Evolutionary conservation across 2,888 invertebrate genomes (phyloP), one percentile per base, ranked within the genome.

Genomic region (Monoplex corrugatus): DNA sequence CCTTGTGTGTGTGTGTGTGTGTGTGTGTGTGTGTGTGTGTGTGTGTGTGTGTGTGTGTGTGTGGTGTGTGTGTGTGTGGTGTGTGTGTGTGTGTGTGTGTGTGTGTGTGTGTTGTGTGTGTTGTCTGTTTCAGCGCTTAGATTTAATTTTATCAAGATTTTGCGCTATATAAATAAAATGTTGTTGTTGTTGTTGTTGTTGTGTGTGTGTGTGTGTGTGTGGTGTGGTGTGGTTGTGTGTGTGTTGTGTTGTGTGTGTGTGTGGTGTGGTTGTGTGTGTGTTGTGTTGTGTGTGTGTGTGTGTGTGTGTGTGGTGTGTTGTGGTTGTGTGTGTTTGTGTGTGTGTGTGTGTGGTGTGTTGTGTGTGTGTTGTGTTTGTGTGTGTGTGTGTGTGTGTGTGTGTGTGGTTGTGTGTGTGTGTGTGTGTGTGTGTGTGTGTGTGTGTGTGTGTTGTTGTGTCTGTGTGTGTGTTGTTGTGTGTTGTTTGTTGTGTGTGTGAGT

Each of bases 51-150:
- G 19, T 68, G 23, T 19, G 23, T 28, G 8, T 68, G 19, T 28
- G 72, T 84, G n/a, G 38, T 38, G 84, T 3, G 43, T 44, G 83
- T 44, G 83, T 44, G 83, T 13, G 83, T 80, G n/a, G 3, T 78
- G 5, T 32, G 35, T 78, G 35, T 78, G 75, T 78, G 35, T 78
- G 75, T 68, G 5, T 23, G 5, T 23, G 5, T 68, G 5, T 68
- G 28, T 68, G 28, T 68, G n/a, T n/a, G n/a, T n/a, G n/a, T n/a
- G n/a, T n/a, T n/a, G n/a, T n/a, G n/a, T n/a, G n/a, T n/a, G n/a
- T n/a, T n/a, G n/a, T n/a, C n/a, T n/a, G n/a, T n/a, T n/a, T n/a
- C n/a, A n/a, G n/a, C n/a, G n/a, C n/a, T n/a, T n/a, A n/a, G n/a
- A n/a, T n/a, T n/a, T n/a, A n/a, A n/a, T n/a, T n/a, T n/a, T n/a